Evolutionary conservation across 2,888 invertebrate species (phyloP).

Genomic region (Acanthococcus lagerstroemiae): DNA sequence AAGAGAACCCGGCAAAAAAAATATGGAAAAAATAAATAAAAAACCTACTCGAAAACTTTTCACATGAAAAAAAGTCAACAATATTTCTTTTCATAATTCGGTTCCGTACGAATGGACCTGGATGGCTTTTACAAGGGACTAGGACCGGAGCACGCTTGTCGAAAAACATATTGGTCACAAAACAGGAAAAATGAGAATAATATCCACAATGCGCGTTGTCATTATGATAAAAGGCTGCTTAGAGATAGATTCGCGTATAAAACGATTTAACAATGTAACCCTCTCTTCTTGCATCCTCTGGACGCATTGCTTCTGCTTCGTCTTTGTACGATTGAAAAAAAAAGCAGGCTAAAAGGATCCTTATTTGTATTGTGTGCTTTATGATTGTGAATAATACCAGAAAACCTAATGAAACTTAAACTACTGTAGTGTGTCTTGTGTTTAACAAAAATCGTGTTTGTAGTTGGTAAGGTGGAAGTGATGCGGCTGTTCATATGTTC

Average conservation of each 20-base stretch:
- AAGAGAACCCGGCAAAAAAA: too few species aligned
- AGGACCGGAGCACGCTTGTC: slow-evolving; percentile 4
- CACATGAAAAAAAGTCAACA: slow-evolving; percentile 21
- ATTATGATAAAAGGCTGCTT: slow-evolving; percentile 25
- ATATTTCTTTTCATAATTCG: slow-evolving; percentile 24
- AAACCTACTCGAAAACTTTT: slow-evolving; percentile 14
- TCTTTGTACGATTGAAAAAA: slow-evolving; percentile 17
- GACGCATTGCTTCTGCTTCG: too few species aligned
- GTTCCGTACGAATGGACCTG: slow-evolving; percentile 13
- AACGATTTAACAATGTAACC: slow-evolving; percentile 24
- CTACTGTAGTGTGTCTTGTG: slow-evolving; percentile 18
- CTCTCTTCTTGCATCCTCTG: slow-evolving; percentile 12
- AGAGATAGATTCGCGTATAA: slow-evolving; percentile 23
- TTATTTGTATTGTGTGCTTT: slow-evolving; percentile 18
- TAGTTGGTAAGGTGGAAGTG: too few species aligned
- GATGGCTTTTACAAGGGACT: not conserved
- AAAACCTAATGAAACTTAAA: slow-evolving; percentile 26
- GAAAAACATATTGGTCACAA: slow-evolving; percentile 21
- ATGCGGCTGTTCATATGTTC: too few species aligned
- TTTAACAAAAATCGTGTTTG: not conserved
- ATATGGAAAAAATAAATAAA: not conserved
- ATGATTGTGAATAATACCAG: slow-evolving; percentile 23
- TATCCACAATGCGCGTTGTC: slow-evolving; percentile 16
- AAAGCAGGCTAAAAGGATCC: too few species aligned
- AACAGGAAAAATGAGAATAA: slow-evolving; percentile 19